Evolutionary conservation across 2,797 vertebrate species (phyloP), one percentile per base, ranked within the genome.

Genomic region (Dendrocincla tyrannina): DNA sequence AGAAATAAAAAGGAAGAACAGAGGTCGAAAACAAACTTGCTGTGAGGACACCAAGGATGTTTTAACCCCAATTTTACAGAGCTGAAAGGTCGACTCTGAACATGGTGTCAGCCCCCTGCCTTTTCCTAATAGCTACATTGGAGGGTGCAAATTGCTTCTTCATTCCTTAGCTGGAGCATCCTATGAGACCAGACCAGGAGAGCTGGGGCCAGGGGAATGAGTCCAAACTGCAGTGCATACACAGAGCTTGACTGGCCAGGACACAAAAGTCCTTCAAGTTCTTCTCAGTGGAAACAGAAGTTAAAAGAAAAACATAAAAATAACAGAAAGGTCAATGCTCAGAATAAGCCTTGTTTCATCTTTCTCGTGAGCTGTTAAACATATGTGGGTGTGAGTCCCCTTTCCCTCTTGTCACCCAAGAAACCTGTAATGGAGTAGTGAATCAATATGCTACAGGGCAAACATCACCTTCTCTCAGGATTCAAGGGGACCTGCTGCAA

Each of bases 291-390:
- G 59, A 98, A 91, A 98, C 35, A 97, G 98, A 93, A 98, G 14
- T 99, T 79, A 98, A 99, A 4, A 98, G 98, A 97, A 98, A 96
- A 41, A 98, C 98, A 27, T 97, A 98, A n/a, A n/a, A 98, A 98
- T 74, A 98, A 97, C 77, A 97, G 98, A 96, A 99, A 99, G 95
- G 97, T 98, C 7, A 98, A 93, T 98, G 98, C 98, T 69, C 86
- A 98, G 8, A 59, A 62, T 35, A 80, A 70, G 7, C 42, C 55
- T 91, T 68, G 64, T 56, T 63, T 92, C 32, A 19, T 63, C 50
- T 23, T 89, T 94, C 25, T 42, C 12, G 8, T 37, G 22, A 42
- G 28, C 27, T 41, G 23, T 19, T 47, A 27, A 39, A 68, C 33
- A n/a, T 76, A 37, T 85, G 30, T 37, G 25, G 19, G 5, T 41